A percentile compares a stretch with the other conserved stretches of the same genome.
Evolutionary conservation across 2,888 invertebrate genomes (phyloP).

Genomic region (Tenthredo notha): DNA sequence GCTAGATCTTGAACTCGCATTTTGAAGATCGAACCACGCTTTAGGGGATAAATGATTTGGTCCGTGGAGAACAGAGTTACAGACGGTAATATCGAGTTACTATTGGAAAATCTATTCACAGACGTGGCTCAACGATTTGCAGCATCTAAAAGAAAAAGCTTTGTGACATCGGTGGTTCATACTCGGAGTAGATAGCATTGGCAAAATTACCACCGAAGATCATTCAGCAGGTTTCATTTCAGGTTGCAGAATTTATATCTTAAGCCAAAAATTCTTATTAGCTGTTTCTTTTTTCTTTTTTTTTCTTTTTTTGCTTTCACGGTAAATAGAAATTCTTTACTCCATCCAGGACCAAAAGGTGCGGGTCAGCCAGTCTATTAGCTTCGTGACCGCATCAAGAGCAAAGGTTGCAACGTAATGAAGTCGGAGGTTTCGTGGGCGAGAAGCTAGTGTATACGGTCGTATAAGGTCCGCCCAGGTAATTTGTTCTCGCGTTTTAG

Average conservation of each 20-base stretch:
- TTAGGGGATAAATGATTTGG: neutral
- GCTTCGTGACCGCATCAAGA: conserved; percentile 20
- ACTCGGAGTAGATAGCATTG: neutral
- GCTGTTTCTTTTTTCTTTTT: neutral
- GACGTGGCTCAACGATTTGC: neutral
- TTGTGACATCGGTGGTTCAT: neutral
- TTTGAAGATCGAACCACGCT: conserved; percentile 10
- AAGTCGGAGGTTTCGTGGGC: conserved; percentile 5
- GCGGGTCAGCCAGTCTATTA: conserved; percentile 24
- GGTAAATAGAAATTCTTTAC: neutral
- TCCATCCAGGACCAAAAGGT: neutral
- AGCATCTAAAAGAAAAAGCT: neutral
- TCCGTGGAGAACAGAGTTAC: neutral
- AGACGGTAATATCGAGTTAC: conserved; percentile 20
- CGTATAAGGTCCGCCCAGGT: conserved; percentile 7
- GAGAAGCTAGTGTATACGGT: conserved; percentile 11
- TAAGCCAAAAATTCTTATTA: neutral
- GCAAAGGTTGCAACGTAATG: conserved; percentile 42
- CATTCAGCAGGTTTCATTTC: neutral
- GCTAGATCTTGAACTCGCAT: neutral
- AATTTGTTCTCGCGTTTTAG: conserved; percentile 31
- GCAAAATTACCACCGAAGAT: neutral
- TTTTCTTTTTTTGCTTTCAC: neutral
- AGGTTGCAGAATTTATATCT: neutral
- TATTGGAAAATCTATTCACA: neutral